Evolutionary conservation across 1,140 invertebrate genomes (phyloP), one percentile per base, ranked within the genome.

Genomic region (Drosophila micromelanica): DNA sequence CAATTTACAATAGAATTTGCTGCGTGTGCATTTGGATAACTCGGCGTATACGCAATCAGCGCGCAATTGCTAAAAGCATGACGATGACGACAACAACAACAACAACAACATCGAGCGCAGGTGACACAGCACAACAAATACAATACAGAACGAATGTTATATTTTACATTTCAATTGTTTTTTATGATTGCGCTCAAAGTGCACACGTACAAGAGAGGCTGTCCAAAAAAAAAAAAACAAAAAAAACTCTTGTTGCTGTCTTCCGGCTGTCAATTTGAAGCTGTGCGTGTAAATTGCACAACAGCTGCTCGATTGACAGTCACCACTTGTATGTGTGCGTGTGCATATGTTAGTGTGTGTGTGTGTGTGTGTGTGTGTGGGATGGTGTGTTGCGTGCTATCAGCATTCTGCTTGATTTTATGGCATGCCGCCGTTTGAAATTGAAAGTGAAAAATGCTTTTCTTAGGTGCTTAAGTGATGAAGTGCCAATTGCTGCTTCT

Each of bases 81-180:
- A 71, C 68, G 52, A 43, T 56, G 69, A 61, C 60, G 49, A 65
- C 42, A 85, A 67, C 61, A 60, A 42, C 61, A 64, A 45, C 27
- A 61, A 40, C 57, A 20, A n/a, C 20, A 61, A 37, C 57, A 20
- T 9, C 20, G 49, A 15, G 30, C 2, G 49, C 80, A 84, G 81
- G 75, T 86, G 81, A 69, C 70, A 73, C 57, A 62, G 11, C 6
- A 57, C 43, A 51, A 51, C 55, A 68, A 43, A 55, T 9, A 46
- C 46, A 63, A 69, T 48, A 70, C 55, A 71, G 74, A 82, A 79
- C 76, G 78, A 80, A 84, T 90, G 67, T 90, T 84, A 89, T 89
- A 89, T 89, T 89, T 89, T 89, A 89, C 84, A 89, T 89, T 89
- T 89, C 84, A 89, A 89, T 89, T 89, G 84, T 89, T 89, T 89